Conservation (phyloP, 64 coral and sea anemone species). For the Stylophora pistillata region DNA sequence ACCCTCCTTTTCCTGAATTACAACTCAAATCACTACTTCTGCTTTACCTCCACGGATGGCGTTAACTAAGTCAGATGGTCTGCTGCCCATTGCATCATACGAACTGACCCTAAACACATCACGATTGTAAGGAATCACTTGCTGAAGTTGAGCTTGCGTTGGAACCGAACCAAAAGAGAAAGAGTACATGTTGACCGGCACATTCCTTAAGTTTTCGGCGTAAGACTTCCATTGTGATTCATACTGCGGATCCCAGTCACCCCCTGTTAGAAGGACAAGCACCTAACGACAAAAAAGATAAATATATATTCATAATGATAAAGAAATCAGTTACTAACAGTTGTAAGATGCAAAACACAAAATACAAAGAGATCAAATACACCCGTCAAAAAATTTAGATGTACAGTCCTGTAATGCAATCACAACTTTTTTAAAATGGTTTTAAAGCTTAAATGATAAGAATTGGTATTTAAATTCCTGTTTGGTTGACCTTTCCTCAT, state of each 20-base stretch:
- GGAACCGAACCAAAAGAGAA: constrained; percentile 46
- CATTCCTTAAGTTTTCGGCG: constrained; percentile 45
- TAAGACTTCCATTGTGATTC: constrained; percentile 28
- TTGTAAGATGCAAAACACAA: too few species aligned
- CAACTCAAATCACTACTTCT: background rate
- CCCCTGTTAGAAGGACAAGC: constrained; percentile 68
- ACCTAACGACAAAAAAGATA: constrained; percentile 21
- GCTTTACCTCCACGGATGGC: constrained; percentile 32
- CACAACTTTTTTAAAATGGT: too few species aligned
- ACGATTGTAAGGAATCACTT: constrained; percentile 10
- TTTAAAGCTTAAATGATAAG: too few species aligned
- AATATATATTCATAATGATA: too few species aligned
- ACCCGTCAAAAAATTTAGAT: too few species aligned
- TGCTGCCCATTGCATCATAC: constrained; percentile 17
- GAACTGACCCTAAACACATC: constrained; percentile 50
- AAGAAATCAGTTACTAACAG: too few species aligned
- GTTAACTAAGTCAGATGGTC: constrained; percentile 5
- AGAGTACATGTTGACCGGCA: constrained; percentile 52
- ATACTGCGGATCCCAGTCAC: constrained; percentile 40
- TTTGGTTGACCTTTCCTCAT: too few species aligned
- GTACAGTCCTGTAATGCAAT: too few species aligned
- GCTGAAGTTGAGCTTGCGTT: constrained; percentile 30
- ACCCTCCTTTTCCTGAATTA: too few species aligned
- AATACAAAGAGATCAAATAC: too few species aligned
- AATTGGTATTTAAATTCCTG: too few species aligned